Evolutionary conservation across 2,113 vertebrate species (phyloP).

Genomic region (Lampris incognitus): DNA sequence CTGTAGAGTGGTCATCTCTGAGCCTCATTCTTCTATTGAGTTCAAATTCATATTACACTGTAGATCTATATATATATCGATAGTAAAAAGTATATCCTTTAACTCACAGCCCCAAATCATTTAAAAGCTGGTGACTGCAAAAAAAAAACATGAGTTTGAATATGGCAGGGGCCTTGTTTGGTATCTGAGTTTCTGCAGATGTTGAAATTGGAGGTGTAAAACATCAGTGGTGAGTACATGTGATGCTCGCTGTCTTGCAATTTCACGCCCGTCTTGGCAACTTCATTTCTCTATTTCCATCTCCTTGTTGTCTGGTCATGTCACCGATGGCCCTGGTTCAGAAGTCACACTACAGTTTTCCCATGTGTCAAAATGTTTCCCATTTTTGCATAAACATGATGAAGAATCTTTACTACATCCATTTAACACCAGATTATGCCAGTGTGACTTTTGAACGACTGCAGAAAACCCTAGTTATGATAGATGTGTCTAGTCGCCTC

Average conservation of each 20-base stretch:
- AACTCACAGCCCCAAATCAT: neutral
- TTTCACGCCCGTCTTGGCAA: slow-evolving; percentile 40
- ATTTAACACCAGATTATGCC: neutral
- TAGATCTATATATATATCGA: neutral
- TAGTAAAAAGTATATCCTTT: neutral
- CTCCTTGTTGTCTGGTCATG: slow-evolving; percentile 32
- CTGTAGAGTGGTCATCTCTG: neutral
- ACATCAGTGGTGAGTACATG: neutral
- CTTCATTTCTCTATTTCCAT: slow-evolving; percentile 53
- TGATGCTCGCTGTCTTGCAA: slow-evolving; percentile 6
- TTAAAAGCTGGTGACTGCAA: neutral
- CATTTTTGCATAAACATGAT: neutral
- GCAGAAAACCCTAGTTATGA: neutral
- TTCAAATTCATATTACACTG: neutral
- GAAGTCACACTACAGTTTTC: slow-evolving; percentile 41
- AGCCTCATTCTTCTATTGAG: neutral
- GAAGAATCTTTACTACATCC: neutral
- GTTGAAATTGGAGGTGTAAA: neutral
- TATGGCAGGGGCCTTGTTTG: neutral
- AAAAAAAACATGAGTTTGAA: neutral
- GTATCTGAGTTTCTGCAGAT: neutral
- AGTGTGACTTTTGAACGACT: slow-evolving; percentile 58
- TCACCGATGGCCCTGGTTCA: slow-evolving; percentile 43
- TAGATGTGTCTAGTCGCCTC: slow-evolving; percentile 38
- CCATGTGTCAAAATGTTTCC: neutral